These are phyloP conservation scores for Parazoanthus darwini DNA, from an alignment of 92 coral and sea anemone genomes.

Conservation along the genomic window DNA sequence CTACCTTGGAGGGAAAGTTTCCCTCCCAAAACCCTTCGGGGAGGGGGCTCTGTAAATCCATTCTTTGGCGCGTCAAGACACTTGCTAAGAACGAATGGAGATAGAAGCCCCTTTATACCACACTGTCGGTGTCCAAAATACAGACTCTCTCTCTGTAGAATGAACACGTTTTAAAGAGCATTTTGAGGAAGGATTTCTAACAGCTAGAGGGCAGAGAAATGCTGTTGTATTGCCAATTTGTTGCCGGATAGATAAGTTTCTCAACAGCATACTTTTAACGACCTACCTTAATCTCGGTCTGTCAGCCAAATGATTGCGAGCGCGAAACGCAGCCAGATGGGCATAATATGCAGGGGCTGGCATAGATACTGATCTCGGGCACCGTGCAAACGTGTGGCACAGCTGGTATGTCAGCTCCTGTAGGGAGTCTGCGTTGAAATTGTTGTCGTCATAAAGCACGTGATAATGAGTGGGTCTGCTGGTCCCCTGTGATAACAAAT, in stretches of 20 bases:
- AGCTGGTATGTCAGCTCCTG: slow-evolving; percentile 52
- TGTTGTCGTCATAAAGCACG: slow-evolving; percentile 50
- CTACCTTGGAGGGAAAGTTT: too few species aligned
- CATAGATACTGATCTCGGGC: slow-evolving; percentile 52
- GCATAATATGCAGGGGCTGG: slow-evolving; percentile 55
- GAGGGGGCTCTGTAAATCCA: too few species aligned
- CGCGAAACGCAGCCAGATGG: slow-evolving; percentile 57
- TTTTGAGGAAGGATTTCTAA: too few species aligned
- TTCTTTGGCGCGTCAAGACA: too few species aligned
- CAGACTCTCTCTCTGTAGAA: not conserved
- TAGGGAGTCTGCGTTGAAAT: slow-evolving; percentile 47
- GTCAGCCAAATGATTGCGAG: slow-evolving; percentile 44
- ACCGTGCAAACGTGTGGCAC: slow-evolving; percentile 57
- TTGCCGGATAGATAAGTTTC: not conserved
- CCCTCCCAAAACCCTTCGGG: too few species aligned
- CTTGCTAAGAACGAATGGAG: too few species aligned
- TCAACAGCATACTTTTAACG: not conserved
- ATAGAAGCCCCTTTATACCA: too few species aligned
- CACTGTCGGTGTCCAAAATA: too few species aligned
- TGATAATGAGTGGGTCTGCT: slow-evolving; percentile 57
- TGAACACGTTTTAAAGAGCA: not conserved
- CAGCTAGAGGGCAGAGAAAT: too few species aligned
- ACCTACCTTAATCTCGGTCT: not conserved
- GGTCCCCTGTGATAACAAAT: slow-evolving; percentile 38
- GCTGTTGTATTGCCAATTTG: not conserved